Evolutionary conservation across 1,140 invertebrate species (phyloP).

Genomic region (Cotesia typhae): DNA sequence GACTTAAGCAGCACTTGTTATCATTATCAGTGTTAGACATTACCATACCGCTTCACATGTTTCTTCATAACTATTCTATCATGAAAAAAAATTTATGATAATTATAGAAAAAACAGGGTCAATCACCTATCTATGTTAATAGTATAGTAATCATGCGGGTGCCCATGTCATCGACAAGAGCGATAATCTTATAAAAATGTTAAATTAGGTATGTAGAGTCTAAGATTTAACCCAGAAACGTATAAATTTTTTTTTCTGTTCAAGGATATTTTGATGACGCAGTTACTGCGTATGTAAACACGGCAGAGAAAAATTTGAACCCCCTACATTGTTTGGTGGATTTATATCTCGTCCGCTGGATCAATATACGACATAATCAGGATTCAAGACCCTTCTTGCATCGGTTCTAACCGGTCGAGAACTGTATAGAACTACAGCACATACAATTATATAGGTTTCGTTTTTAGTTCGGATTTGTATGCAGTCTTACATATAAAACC

Average conservation of each 20-base stretch:
- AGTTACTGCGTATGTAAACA: background rate
- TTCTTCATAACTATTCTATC: background rate
- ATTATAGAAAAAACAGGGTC: constrained; percentile 21
- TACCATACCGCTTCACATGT: no score
- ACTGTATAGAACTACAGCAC: no score
- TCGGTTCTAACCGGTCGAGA: no score
- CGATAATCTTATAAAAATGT: background rate
- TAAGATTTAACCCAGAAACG: background rate
- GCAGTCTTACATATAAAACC: background rate
- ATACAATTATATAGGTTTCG: no score
- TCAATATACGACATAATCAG: no score
- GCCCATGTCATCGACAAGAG: background rate
- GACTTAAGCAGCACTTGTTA: background rate
- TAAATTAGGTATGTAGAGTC: background rate
- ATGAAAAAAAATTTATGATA: no score
- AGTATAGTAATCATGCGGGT: constrained; percentile 9
- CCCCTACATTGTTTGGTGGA: background rate
- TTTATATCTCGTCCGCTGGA: background rate
- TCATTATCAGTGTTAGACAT: no score
- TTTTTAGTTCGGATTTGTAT: background rate
- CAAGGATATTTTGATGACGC: background rate
- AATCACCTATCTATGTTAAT: constrained; percentile 1
- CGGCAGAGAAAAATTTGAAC: background rate
- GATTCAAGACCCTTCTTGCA: no score
- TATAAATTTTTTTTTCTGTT: background rate